Percentiles rank a stretch among this genome's conserved stretches.
phyloP scores from a whole-genome alignment of 1,140 invertebrate species.

The Augochlora pura region DNA sequence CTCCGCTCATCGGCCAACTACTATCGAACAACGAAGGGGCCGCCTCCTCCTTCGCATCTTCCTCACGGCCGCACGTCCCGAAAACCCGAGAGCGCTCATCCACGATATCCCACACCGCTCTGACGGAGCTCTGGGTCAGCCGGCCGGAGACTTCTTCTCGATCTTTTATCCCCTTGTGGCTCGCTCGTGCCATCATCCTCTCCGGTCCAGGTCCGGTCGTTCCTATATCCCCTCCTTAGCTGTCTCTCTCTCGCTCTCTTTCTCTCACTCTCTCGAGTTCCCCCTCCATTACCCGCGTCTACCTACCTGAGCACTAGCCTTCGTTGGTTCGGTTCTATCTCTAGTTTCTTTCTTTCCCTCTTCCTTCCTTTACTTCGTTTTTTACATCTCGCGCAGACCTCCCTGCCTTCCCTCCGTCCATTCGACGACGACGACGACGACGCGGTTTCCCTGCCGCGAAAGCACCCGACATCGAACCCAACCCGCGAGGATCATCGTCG shows the following conservation, averaged over 20 bases:
- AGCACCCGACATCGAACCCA: background rate
- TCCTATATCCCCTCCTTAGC: constrained; percentile 11
- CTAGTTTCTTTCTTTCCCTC: background rate
- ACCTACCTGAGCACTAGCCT: constrained; percentile 37
- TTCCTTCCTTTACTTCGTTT: background rate
- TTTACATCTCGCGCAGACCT: no score
- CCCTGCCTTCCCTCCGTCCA: background rate
- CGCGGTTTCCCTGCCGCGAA: background rate
- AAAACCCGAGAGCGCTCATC: background rate
- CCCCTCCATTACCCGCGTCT: background rate
- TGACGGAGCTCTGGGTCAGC: constrained; percentile 37
- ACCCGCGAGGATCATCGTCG: background rate
- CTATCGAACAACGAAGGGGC: no score
- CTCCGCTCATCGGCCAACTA: no score
- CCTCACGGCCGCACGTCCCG: background rate
- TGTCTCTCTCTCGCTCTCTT: background rate
- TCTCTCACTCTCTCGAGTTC: no score
- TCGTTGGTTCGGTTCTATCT: background rate
- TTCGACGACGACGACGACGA: background rate
- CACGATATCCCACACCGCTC: background rate
- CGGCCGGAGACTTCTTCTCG: constrained; percentile 25
- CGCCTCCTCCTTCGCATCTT: background rate
- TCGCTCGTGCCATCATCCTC: constrained; percentile 38
- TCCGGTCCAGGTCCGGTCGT: constrained; percentile 11
- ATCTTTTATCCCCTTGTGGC: constrained; percentile 45